Conservation (phyloP, 2,113 vertebrate species). For the Brachirus orientalis region DNA sequence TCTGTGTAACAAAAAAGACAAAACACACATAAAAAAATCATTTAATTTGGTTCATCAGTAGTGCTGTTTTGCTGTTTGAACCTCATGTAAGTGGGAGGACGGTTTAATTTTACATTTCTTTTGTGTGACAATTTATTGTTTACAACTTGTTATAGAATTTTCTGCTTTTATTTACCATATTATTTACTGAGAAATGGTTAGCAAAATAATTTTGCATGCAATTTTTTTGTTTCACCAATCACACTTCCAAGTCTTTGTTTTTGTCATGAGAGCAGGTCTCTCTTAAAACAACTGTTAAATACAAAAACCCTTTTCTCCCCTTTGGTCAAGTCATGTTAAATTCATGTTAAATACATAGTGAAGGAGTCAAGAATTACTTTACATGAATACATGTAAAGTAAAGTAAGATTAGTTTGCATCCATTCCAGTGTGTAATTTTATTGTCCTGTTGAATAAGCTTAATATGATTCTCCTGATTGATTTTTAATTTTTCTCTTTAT, state of each 20-base stretch:
- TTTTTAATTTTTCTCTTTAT: neutral
- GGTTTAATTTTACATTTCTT: neutral
- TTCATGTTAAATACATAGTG: no score
- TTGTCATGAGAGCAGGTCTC: constrained; percentile 78
- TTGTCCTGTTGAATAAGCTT: no score
- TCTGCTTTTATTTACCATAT: constrained; percentile 25
- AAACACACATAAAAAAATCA: neutral
- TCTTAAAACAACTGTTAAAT: neutral
- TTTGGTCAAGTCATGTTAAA: no score
- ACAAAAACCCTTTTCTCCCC: no score
- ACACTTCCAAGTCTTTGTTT: neutral
- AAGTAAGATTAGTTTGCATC: no score
- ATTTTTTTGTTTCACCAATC: neutral
- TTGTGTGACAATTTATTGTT: constrained; percentile 28
- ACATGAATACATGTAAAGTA: no score
- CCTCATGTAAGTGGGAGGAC: neutral
- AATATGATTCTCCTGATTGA: no score
- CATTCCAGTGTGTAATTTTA: neutral
- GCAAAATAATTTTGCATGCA: neutral
- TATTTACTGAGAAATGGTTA: neutral
- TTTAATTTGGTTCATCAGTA: neutral
- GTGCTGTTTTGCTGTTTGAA: neutral
- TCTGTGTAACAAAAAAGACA: no score
- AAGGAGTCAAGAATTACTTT: no score
- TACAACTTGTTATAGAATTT: constrained; percentile 14